Evolutionary conservation across 2,113 vertebrate species (phyloP), one percentile per base, ranked within the genome.

Genomic region (Climacteris rufus): DNA sequence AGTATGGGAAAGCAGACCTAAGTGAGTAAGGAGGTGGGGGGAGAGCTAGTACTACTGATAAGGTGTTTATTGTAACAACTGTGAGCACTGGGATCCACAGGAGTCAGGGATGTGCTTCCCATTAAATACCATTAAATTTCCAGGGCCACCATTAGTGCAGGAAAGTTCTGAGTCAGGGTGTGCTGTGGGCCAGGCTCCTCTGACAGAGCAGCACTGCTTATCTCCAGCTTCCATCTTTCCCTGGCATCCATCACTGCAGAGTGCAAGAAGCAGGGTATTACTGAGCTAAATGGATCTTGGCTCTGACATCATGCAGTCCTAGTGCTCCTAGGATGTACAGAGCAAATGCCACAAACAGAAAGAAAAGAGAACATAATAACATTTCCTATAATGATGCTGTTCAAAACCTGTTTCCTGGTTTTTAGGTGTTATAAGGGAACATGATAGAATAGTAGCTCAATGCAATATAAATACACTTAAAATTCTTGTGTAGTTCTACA

Each of bases 241-340:
- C 33, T 28, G 61, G 44, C 47, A 68, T 40, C 71, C 53, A 12
- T 59, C 7, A 66, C 25, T 9, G 7, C 22, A 31, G 37, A 61
- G 39, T 3, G 49, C 28, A 13, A 50, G 52, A 14, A 88, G 7
- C 3, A 23, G 22, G 16, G 7, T 13, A 11, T 2, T 11, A 8
- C n/a, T 18, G 35, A 61, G 42, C 0, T 4, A 42, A 81, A 69
- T 3, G 10, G 35, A 33, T 74, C 64, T 65, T 21, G 5, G 4
- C 44, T 30, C 45, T 81, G 50, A 49, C 16, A 19, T 6, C 16
- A 10, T 0, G 6, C 23, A 30, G 4, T 20, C 20, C n/a, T n/a
- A n/a, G 1, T 2, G 10, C 3, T 63, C 35, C 65, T 30, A 33
- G 47, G 8, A 33, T 1, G 4, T 13, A 17, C 24, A 8, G 2